phyloP scores from a whole-genome alignment of 2,113 vertebrate genomes.

The Lutjanus erythropterus region DNA sequence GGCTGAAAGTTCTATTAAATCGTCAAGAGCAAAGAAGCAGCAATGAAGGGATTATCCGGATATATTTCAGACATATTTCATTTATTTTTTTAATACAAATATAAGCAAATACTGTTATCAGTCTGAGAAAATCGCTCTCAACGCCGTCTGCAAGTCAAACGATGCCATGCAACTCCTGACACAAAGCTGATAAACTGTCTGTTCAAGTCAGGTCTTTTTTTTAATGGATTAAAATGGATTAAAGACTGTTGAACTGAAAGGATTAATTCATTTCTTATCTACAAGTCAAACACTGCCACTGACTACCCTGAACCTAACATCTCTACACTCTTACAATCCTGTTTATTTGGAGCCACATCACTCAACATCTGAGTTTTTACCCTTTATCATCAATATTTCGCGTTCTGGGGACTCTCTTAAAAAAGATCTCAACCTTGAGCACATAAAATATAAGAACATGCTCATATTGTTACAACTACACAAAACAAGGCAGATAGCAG shows the following conservation, averaged over 20 bases:
- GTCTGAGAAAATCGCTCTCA: not conserved
- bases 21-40: not conserved
- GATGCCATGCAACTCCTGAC: not conserved
- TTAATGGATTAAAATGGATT: conserved; percentile 17
- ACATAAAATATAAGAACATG: not conserved
- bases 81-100: not conserved
- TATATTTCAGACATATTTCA: not conserved
- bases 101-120: not conserved
- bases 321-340: not conserved
- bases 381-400: not conserved
- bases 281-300: not conserved
- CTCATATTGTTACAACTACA: not conserved
- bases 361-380: not conserved
- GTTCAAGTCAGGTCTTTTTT: not conserved
- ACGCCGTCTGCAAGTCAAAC: not conserved
- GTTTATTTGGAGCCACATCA: not conserved
- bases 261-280: conserved; percentile 8
- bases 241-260: not conserved
- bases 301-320: not conserved
- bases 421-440: not conserved
- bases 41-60: not conserved
- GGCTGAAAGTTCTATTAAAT: not conserved
- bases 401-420: not conserved
- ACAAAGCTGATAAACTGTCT: conserved; percentile 12
- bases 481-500: not conserved